Percentiles rank a stretch among this genome's conserved stretches.
Conservation (phyloP, 2,113 vertebrate genomes). For the Aplodontia rufa region DNA sequence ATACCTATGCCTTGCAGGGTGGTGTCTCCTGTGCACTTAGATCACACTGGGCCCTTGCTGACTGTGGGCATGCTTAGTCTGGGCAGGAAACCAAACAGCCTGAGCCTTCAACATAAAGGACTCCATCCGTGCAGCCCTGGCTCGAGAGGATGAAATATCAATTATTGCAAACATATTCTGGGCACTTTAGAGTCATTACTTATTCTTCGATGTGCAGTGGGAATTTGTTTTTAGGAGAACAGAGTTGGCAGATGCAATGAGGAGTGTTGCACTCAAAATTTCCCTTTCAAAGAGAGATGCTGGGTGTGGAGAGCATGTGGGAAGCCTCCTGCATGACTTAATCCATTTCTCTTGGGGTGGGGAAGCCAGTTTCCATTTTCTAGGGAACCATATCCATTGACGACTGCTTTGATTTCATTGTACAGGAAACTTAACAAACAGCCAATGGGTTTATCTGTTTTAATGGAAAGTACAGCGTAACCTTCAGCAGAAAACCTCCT, state of each 20-base stretch:
- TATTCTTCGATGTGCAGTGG: constrained; percentile 52
- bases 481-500: constrained; percentile 70
- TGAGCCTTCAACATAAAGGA: constrained; percentile 20
- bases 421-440: constrained; percentile 67
- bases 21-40: background rate
- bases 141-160: constrained; percentile 64
- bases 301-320: background rate
- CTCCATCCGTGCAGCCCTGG: constrained; percentile 3
- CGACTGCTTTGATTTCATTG: constrained; percentile 68
- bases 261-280: background rate
- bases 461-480: constrained; percentile 69
- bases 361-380: constrained; percentile 61
- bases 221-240: constrained; percentile 51
- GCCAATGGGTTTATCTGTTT: constrained; percentile 61
- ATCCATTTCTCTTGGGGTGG: background rate
- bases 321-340: constrained; percentile 21
- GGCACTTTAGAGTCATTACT: constrained; percentile 63
- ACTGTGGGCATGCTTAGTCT: background rate
- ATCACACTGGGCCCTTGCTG: background rate
- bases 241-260: constrained; percentile 39
- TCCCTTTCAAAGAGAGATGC: constrained; percentile 34
- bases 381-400: constrained; percentile 37
- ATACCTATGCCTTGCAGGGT: background rate
- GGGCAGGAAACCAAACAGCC: constrained; percentile 19
- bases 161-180: constrained; percentile 70